Percentiles rank a stretch among this genome's conserved stretches.
These are phyloP conservation scores for Meliscaeva auricollis DNA, from an alignment of 2,888 invertebrate species.

Conservation along the genomic window DNA sequence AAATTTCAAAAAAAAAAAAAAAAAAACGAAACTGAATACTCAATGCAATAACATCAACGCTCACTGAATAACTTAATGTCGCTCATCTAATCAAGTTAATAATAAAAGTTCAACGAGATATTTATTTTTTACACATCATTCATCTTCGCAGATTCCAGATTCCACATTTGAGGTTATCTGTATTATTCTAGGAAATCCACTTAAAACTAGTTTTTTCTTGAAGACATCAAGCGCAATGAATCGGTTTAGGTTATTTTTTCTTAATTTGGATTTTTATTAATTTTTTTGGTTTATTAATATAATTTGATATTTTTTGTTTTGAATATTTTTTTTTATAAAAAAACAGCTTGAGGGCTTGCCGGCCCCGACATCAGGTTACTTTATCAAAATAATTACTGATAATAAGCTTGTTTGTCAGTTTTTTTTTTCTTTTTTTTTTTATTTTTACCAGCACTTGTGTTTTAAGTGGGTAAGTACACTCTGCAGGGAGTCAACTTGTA, in stretches of 20 bases:
- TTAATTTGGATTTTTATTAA: background rate
- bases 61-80: constrained; percentile 30
- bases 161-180: constrained; percentile 54
- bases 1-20: background rate
- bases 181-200: constrained; percentile 27
- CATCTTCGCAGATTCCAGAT: constrained; percentile 34
- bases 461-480: constrained; percentile 10
- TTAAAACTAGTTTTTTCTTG: constrained; percentile 20
- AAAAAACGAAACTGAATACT: background rate
- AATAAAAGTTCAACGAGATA: constrained; percentile 27
- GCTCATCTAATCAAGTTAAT: constrained; percentile 15
- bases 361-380: background rate
- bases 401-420: background rate
- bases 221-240: background rate
- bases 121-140: constrained; percentile 22
- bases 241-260: constrained; percentile 8
- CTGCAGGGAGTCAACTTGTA: background rate
- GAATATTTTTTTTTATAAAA: background rate
- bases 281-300: background rate
- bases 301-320: background rate
- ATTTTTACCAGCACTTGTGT: constrained; percentile 1
- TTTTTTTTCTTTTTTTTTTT: background rate
- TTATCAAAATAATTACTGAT: background rate
- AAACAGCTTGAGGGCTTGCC: background rate
- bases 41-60: background rate